phyloP scores from a whole-genome alignment of 2,797 vertebrate genomes.

The Rhinatrema bivittatum region DNA sequence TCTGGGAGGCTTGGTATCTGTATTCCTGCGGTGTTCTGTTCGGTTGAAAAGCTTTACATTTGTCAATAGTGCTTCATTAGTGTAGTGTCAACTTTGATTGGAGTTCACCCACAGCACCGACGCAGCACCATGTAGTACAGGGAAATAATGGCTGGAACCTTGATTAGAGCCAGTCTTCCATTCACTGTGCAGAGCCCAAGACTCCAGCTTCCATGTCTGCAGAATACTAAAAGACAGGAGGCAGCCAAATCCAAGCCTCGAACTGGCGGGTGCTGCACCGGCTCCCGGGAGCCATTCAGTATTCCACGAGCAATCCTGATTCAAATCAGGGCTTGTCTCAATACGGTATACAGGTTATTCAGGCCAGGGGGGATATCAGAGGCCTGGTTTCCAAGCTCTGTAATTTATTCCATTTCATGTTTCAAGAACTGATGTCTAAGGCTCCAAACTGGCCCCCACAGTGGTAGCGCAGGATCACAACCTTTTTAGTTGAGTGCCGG shows the following conservation, averaged over 20 bases:
- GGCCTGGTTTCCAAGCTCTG: too few species aligned
- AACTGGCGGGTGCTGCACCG: accelerated
- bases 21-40: conserved; percentile 1
- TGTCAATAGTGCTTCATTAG: not conserved
- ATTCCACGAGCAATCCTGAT: too few species aligned
- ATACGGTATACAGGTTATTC: too few species aligned
- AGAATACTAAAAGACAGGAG: not conserved
- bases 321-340: too few species aligned
- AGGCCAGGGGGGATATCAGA: too few species aligned
- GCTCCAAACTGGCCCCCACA: too few species aligned
- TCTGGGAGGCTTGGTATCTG: conserved; percentile 15
- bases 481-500: too few species aligned
- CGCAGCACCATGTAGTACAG: not conserved
- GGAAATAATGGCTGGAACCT: not conserved
- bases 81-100: accelerated
- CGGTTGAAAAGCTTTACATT: not conserved
- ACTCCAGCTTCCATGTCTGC: accelerated
- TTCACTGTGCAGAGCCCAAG: accelerated
- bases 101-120: accelerated
- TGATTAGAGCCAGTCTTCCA: accelerated
- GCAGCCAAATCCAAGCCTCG: not conserved
- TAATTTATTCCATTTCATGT: too few species aligned
- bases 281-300: not conserved
- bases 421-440: too few species aligned
- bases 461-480: too few species aligned